Conservation (phyloP, 2,797 vertebrate genomes). For the Catostomus latipinnis region DNA sequence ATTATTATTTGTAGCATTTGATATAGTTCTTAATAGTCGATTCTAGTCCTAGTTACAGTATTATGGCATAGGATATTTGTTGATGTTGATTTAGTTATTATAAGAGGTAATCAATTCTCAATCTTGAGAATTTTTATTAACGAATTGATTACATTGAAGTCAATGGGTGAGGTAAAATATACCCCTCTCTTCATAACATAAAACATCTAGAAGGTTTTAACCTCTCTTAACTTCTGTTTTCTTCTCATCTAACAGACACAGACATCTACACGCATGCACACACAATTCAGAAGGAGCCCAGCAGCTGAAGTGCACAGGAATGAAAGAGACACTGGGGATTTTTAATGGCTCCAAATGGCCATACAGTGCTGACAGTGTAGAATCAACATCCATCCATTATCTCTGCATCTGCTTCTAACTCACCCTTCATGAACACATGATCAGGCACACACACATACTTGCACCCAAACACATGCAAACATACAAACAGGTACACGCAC, state of each 20-base stretch:
- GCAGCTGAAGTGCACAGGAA: conserved; percentile 61
- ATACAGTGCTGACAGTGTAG: conserved; percentile 64
- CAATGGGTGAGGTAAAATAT: too few relatives aligned
- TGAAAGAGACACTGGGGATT: conserved; percentile 64
- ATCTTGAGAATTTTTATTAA: too few relatives aligned
- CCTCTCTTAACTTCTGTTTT: conserved; percentile 47
- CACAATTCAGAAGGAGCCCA: conserved; percentile 48
- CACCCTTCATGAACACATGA: conserved; percentile 35
- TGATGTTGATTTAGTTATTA: too few relatives aligned
- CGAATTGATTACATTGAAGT: too few relatives aligned
- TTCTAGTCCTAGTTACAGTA: too few relatives aligned
- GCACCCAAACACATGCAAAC: conserved; percentile 51
- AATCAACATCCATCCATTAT: conserved; percentile 67
- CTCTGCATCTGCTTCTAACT: conserved; percentile 47
- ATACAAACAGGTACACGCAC: conserved; percentile 42
- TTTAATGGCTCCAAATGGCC: conserved; percentile 64
- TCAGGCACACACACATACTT: conserved; percentile 8
- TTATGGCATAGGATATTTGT: too few relatives aligned
- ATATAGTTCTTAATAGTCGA: too few relatives aligned
- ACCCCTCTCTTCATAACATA: too few relatives aligned
- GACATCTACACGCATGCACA: conserved; percentile 7
- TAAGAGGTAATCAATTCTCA: too few relatives aligned
- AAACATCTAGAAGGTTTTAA: too few relatives aligned
- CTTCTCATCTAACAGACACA: conserved; percentile 20
- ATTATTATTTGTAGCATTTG: too few relatives aligned